A percentile compares a stretch with the other conserved stretches of the same genome.
phyloP scores from a whole-genome alignment of 2,888 invertebrate genomes.

The Perdita meconis region DNA sequence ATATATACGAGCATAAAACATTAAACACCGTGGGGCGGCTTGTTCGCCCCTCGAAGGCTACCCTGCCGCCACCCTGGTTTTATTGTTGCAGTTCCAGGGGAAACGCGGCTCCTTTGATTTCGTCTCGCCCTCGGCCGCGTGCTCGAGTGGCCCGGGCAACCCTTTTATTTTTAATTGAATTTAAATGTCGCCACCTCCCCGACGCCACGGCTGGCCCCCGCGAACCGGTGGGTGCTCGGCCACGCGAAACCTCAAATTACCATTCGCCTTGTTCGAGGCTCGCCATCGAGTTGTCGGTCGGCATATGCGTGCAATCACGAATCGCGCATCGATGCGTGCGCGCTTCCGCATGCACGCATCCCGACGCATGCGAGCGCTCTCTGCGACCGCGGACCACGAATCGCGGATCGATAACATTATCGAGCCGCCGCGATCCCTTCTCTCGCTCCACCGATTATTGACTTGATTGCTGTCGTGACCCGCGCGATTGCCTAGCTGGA shows the following conservation, averaged over 20 bases:
- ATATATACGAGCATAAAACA: slow-evolving; percentile 51
- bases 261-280: slow-evolving; percentile 65
- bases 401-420: slow-evolving; percentile 62
- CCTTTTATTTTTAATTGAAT: slow-evolving; percentile 52
- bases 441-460: neutral
- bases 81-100: slow-evolving; percentile 39
- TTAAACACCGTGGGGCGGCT: slow-evolving; percentile 43
- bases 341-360: slow-evolving; percentile 68
- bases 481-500: slow-evolving; percentile 2
- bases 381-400: slow-evolving; percentile 39
- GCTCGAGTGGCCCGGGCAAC: slow-evolving; percentile 15
- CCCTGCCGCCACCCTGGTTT: slow-evolving; percentile 14
- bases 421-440: slow-evolving; percentile 32
- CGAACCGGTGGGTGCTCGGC: neutral
- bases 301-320: slow-evolving; percentile 71
- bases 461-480: slow-evolving; percentile 33
- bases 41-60: slow-evolving; percentile 16
- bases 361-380: slow-evolving; percentile 54
- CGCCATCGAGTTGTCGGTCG: slow-evolving; percentile 60
- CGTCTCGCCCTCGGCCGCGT: slow-evolving; percentile 4
- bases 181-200: slow-evolving; percentile 28
- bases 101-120: slow-evolving; percentile 48
- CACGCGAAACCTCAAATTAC: slow-evolving; percentile 64
- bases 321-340: slow-evolving; percentile 69
- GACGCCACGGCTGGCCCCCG: neutral